These are phyloP conservation scores for Cephalopachus bancanus DNA, from an alignment of 2,797 vertebrate species.

Conservation along the genomic window DNA sequence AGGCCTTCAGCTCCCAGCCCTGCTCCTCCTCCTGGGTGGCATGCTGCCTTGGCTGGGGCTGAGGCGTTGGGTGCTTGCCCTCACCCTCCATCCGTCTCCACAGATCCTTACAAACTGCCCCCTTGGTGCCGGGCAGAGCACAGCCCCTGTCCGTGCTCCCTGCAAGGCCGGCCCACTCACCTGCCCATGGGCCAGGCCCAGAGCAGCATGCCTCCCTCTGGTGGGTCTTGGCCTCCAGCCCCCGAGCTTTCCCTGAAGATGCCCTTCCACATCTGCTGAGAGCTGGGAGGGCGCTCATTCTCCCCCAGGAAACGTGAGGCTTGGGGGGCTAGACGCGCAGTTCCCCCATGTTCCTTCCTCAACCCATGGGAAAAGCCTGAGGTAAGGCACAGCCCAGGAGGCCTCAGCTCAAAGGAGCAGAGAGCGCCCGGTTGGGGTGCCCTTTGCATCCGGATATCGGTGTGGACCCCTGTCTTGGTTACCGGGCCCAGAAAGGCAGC, in stretches of 20 bases:
- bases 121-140: rapidly evolving
- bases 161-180: neutral
- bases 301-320: neutral
- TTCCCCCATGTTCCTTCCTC: neutral
- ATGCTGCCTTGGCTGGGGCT: rapidly evolving
- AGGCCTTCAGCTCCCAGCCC: neutral
- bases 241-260: neutral
- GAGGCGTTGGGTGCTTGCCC: rapidly evolving
- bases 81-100: neutral
- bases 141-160: neutral
- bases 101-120: no score
- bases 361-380: neutral
- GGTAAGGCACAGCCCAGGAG: neutral
- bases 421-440: rapidly evolving
- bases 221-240: neutral
- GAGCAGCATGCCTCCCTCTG: neutral
- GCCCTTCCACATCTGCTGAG: neutral
- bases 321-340: neutral
- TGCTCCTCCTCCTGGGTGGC: neutral
- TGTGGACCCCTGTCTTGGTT: neutral
- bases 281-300: no score
- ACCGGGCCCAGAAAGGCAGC: neutral
- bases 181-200: rapidly evolving
- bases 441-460: neutral
- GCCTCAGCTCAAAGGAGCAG: neutral